These are phyloP conservation scores for Platysteira castanea DNA, from an alignment of 2,113 vertebrate species.

Conservation along the genomic window DNA sequence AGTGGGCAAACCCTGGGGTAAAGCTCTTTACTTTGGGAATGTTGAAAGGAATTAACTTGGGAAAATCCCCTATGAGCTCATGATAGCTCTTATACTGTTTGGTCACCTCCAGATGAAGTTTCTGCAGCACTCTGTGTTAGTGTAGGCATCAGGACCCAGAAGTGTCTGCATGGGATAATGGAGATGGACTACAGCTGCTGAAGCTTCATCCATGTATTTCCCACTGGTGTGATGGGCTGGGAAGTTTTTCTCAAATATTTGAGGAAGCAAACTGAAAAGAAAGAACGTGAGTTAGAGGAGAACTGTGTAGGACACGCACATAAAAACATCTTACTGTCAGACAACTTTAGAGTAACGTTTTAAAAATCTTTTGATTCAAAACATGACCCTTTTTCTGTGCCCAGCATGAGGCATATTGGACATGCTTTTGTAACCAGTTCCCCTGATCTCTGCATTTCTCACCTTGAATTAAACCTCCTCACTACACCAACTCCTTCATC, in stretches of 20 bases:
- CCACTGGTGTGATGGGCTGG: neutral
- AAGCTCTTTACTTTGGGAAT: neutral
- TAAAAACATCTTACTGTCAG: neutral
- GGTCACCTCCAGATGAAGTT: neutral
- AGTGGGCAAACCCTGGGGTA: neutral
- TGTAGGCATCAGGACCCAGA: neutral
- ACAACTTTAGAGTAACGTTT: neutral
- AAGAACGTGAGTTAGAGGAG: neutral
- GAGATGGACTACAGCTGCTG: neutral
- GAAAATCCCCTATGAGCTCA: rapidly evolving
- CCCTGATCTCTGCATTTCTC: neutral
- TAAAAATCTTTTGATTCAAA: neutral
- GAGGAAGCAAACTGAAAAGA: neutral
- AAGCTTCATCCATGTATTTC: neutral
- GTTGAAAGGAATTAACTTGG: neutral
- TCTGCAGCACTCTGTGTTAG: neutral
- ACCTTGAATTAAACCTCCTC: neutral
- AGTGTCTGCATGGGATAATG: neutral
- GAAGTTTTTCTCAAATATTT: neutral
- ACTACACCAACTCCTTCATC: neutral
- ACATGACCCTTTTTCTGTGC: neutral
- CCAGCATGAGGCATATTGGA: neutral
- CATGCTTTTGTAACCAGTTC: neutral
- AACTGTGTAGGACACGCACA: neutral
- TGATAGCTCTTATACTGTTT: rapidly evolving